Percentiles rank a stretch among this genome's conserved stretches.
Evolutionary conservation across 2,113 vertebrate species (phyloP).

Genomic region (Coryphaenoides rupestris): DNA sequence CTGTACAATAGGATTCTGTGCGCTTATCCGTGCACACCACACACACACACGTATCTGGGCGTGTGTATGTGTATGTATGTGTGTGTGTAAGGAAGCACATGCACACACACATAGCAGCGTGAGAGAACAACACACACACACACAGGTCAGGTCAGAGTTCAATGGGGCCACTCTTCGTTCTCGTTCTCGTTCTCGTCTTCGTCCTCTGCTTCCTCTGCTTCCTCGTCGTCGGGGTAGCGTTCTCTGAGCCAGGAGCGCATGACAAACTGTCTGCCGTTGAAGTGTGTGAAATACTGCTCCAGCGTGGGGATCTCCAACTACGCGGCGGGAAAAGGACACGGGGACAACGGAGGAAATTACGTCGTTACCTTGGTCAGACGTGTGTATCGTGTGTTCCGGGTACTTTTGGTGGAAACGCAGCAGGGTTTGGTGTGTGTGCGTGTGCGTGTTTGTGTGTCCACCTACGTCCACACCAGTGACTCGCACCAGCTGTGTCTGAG

Average conservation of each 20-base stretch:
- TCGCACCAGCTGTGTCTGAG: constrained; percentile 65
- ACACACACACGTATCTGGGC: not conserved
- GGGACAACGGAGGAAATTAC: not conserved
- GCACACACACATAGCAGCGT: not conserved
- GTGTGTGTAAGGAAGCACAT: not conserved
- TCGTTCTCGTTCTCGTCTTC: not conserved
- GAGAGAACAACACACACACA: not conserved
- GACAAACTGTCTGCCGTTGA: constrained; percentile 72
- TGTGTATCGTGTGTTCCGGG: not conserved
- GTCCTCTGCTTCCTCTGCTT: too few relatives aligned
- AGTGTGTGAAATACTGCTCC: constrained; percentile 75
- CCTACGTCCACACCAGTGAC: constrained; percentile 62
- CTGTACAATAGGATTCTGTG: too few relatives aligned
- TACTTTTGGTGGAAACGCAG: too few relatives aligned
- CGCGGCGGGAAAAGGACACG: not conserved
- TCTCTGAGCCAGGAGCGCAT: constrained; percentile 72
- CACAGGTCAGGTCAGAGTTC: too few relatives aligned
- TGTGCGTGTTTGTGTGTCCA: not conserved
- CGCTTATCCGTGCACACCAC: not conserved
- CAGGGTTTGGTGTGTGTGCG: too few relatives aligned
- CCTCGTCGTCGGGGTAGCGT: constrained; percentile 69
- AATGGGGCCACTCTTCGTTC: too few relatives aligned
- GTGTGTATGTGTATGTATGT: too few relatives aligned
- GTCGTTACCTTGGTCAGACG: too few relatives aligned
- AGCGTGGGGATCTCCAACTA: constrained; percentile 70